These are phyloP conservation scores for Acrobasis repandana DNA, from an alignment of 2,888 invertebrate species.

Conservation along the genomic window DNA sequence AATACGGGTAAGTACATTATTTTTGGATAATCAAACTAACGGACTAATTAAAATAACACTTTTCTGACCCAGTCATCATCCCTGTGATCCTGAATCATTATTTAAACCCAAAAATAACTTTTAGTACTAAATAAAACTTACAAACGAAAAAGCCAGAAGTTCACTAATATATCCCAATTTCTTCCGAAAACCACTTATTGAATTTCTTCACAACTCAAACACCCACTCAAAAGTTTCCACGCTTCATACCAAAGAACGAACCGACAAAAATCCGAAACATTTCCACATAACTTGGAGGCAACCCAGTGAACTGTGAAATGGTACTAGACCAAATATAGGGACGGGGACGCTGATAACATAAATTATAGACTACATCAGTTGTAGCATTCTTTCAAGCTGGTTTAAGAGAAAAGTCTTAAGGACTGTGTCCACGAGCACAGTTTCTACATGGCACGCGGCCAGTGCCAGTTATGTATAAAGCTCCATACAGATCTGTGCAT, in stretches of 20 bases:
- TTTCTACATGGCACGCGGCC: too few species aligned
- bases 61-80: too few species aligned
- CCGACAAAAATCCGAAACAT: slow-evolving; percentile 15
- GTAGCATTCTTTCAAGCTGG: too few species aligned
- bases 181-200: slow-evolving; percentile 5
- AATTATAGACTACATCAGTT: neutral
- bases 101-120: neutral
- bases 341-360: neutral
- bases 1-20: too few species aligned
- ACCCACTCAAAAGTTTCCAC: neutral
- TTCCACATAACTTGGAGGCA: slow-evolving; percentile 10
- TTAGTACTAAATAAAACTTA: neutral
- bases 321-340: slow-evolving; percentile 19
- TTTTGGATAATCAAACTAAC: too few species aligned
- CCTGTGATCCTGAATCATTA: too few species aligned
- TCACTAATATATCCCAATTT: neutral
- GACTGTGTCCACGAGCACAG: too few species aligned
- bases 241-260: slow-evolving; percentile 10
- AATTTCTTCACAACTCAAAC: slow-evolving; percentile 7
- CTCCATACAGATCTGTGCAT: too few species aligned
- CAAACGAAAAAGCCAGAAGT: neutral
- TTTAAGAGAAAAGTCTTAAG: too few species aligned
- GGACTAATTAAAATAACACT: too few species aligned
- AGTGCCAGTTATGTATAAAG: too few species aligned
- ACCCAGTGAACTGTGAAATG: slow-evolving; percentile 23